Evolutionary conservation across 2,797 vertebrate species (phyloP).

Genomic region (Rousettus madagascariensis): DNA sequence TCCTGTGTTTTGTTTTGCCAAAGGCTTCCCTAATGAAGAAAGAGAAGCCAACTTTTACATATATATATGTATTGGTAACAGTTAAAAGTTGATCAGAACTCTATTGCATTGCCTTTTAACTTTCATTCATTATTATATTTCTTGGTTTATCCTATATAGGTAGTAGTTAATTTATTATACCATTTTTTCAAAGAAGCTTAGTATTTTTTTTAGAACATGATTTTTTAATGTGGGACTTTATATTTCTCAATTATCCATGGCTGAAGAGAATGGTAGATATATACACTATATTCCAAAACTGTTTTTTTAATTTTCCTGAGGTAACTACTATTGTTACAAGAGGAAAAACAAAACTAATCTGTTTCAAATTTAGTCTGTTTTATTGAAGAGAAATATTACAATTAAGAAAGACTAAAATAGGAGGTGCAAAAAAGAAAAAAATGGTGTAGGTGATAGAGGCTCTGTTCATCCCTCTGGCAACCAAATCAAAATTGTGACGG

Average conservation of each 20-base stretch:
- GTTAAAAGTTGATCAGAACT: background rate
- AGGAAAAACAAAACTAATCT: background rate
- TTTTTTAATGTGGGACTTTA: background rate
- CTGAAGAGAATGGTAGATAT: background rate
- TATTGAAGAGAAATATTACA: background rate
- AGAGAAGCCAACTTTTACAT: background rate
- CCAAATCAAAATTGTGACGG: too few species aligned
- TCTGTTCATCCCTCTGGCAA: too few species aligned
- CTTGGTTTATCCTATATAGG: background rate
- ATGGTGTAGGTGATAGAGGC: too few species aligned
- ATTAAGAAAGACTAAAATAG: background rate
- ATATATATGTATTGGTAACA: background rate
- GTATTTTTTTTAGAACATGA: background rate
- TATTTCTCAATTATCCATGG: background rate
- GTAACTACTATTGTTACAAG: background rate
- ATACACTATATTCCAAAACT: background rate
- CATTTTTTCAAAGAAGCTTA: background rate
- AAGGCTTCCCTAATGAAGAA: background rate
- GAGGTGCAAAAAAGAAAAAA: too few species aligned
- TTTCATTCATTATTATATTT: constrained; percentile 7
- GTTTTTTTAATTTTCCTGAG: background rate
- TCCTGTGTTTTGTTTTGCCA: background rate
- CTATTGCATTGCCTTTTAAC: background rate
- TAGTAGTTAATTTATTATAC: background rate
- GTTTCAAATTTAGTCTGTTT: background rate